phyloP scores from a whole-genome alignment of 2,888 invertebrate genomes.

The Stenichneumon culpator region DNA sequence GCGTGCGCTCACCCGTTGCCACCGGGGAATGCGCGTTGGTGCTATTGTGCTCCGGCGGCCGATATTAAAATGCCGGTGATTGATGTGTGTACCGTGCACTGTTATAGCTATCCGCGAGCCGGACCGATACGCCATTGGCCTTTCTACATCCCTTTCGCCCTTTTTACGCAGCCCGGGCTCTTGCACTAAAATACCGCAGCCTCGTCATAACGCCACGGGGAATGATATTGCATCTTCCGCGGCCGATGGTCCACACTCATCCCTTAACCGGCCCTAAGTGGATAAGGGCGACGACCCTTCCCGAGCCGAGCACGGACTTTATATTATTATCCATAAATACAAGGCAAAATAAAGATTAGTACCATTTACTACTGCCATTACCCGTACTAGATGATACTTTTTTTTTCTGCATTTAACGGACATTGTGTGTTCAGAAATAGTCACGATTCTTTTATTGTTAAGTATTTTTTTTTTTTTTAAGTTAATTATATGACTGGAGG shows the following conservation, averaged over 20 bases:
- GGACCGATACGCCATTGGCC: conserved; percentile 65
- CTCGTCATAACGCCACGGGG: conserved; percentile 64
- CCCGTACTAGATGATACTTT: neutral
- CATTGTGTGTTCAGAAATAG: too few species aligned
- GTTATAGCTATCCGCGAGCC: conserved; percentile 70
- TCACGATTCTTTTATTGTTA: too few species aligned
- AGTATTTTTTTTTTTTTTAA: too few species aligned
- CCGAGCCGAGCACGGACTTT: neutral
- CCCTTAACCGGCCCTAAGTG: conserved; percentile 30
- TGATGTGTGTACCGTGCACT: conserved; percentile 84
- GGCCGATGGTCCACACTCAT: conserved; percentile 63
- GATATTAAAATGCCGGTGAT: conserved; percentile 85
- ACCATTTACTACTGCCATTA: neutral
- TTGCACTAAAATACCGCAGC: conserved; percentile 55
- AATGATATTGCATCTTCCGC: conserved; percentile 82
- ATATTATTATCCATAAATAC: conserved; percentile 37
- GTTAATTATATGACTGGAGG: too few species aligned
- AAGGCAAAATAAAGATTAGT: neutral
- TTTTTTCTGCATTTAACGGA: too few species aligned
- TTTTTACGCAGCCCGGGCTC: conserved; percentile 30
- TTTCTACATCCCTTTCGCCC: conserved; percentile 38
- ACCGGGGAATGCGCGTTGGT: conserved; percentile 76
- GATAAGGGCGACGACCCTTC: conserved; percentile 9
- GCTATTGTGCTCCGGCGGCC: conserved; percentile 83
- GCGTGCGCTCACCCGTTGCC: conserved; percentile 61